A percentile compares a stretch with the other conserved stretches of the same genome.
These are phyloP conservation scores for Prosapia bicincta DNA, from an alignment of 2,888 invertebrate species.

Conservation along the genomic window DNA sequence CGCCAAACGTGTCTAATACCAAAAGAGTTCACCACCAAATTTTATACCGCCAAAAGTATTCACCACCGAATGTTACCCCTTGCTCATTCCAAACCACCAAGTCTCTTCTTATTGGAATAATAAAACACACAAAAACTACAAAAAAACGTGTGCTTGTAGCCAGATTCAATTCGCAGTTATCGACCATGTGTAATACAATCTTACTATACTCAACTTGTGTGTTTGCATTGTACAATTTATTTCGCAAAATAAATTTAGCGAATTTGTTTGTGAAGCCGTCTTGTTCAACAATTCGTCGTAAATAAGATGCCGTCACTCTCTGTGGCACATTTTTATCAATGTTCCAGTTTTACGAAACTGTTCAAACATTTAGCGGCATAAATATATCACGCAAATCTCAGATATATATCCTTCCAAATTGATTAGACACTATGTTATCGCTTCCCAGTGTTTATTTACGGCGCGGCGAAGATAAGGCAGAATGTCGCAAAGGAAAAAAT, in stretches of 20 bases:
- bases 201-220: no score
- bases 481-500: not conserved
- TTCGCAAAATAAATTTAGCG: not conserved
- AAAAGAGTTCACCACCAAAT: no score
- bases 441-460: not conserved
- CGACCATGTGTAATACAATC: no score
- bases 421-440: not conserved
- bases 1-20: no score
- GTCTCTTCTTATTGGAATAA: no score
- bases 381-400: not conserved
- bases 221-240: no score
- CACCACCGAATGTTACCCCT: no score
- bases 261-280: not conserved
- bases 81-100: no score
- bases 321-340: not conserved
- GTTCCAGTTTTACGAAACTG: not conserved
- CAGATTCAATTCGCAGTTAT: no score
- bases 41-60: no score
- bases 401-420: not conserved
- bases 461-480: not conserved
- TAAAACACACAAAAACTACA: no score
- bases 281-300: not conserved
- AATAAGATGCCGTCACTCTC: not conserved
- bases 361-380: not conserved
- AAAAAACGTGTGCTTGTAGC: no score